Base-by-base conservation (phyloP, 1,140 invertebrate genomes). In the Zaprionus vittiger region DNA sequence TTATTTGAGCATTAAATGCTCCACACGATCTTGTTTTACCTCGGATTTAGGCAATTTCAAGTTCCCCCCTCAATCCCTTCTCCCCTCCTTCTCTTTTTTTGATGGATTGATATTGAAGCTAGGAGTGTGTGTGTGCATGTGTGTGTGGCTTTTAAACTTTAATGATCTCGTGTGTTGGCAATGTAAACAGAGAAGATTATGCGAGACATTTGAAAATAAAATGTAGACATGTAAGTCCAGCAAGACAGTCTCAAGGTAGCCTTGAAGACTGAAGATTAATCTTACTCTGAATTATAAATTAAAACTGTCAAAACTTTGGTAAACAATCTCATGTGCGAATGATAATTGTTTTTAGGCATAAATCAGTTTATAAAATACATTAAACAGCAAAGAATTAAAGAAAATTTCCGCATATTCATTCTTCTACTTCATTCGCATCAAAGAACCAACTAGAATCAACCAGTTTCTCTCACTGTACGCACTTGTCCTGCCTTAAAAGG, bases 401-500 rank as follows among this genome's bases (percentile, higher is more conserved):
- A 6, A 28, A 28, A 1, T 28, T 28, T 28, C 0, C 26, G 26
- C 26, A 28, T 28, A 28, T 28, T 0, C 6, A 6, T 28, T 28
- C 6, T 28, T 28, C 1, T 6, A 28, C 31, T 34, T 34, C 31
- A 34, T 11, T 11, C 9, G 3, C 31, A 3, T 34, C 31, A 34
- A 34, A 34, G 9, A 34, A 41, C 15, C 38, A n/a, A n/a, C 38
- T n/a, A 41, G 24, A 20, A 4, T 15, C 11, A 11, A n/a, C 0
- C 12, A 20, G 44, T 74, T 83, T 80, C 38, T 75, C 24, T 31
- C 60, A 80, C 80, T 83, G 80, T 69, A 82, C 37, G 4, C 47
- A 52, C 64, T 83, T 89, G 83, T 80, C 81, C 83, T 80, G 54
- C 83, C 84, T 71, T 87, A 89, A 84, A 84, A 79, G 84, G 83